Percentiles rank a stretch among this genome's conserved stretches.
phyloP scores from a whole-genome alignment of 2,113 vertebrate genomes.

The Pedetes capensis region DNA sequence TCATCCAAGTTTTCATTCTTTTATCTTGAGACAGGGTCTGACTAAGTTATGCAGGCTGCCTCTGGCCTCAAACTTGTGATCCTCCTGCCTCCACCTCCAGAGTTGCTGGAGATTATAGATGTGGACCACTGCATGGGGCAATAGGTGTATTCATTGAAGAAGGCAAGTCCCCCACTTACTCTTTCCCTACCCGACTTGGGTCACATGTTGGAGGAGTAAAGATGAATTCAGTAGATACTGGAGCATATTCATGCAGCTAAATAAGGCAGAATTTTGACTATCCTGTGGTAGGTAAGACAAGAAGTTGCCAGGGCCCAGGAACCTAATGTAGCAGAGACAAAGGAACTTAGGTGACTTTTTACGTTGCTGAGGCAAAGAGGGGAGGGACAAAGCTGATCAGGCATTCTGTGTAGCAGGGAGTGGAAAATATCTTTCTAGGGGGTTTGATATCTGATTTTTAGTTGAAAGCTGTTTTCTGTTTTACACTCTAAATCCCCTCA shows the following conservation, averaged over 20 bases:
- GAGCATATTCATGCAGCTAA: background rate
- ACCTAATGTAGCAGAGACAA: background rate
- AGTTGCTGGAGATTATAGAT: too few relatives aligned
- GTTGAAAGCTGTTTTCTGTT: constrained; percentile 4
- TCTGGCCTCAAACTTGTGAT: too few relatives aligned
- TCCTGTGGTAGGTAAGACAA: background rate
- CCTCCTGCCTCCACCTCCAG: too few relatives aligned
- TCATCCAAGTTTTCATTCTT: too few relatives aligned
- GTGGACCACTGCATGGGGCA: too few relatives aligned
- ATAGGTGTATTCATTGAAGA: background rate
- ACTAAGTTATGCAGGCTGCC: too few relatives aligned
- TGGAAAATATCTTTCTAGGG: background rate
- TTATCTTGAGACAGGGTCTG: too few relatives aligned
- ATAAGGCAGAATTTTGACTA: background rate
- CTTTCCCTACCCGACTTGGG: background rate
- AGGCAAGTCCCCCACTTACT: background rate
- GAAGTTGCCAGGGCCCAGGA: background rate
- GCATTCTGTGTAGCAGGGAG: background rate
- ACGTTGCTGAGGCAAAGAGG: background rate
- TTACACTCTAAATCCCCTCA: background rate
- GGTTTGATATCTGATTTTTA: background rate
- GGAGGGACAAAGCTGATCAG: background rate
- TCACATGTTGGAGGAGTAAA: background rate
- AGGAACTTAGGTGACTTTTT: background rate
- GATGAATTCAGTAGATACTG: background rate